Evolutionary conservation across 2,113 vertebrate genomes (phyloP).

Genomic region (Dolichallabes microphthalmus): DNA sequence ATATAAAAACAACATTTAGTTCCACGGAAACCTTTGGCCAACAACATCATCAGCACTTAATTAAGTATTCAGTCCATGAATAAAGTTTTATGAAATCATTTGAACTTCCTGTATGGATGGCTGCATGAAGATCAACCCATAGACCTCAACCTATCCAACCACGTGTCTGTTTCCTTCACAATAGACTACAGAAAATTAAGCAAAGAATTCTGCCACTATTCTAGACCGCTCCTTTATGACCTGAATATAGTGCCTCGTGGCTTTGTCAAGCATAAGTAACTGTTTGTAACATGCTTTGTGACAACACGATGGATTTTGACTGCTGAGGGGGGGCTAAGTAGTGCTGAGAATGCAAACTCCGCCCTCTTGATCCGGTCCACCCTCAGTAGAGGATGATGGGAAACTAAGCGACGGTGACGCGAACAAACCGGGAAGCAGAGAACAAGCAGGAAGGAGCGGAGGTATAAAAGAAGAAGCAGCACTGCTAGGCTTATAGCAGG

Average conservation of each 20-base stretch:
- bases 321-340: not conserved
- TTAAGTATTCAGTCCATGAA: no score
- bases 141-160: no score
- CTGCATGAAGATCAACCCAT: no score
- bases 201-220: no score
- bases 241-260: not conserved
- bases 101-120: no score
- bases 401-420: slow-evolving; percentile 23
- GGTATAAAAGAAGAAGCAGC: not conserved
- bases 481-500: not conserved
- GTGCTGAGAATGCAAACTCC: slow-evolving; percentile 3
- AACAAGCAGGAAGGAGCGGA: not conserved
- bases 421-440: not conserved
- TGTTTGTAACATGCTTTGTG: not conserved
- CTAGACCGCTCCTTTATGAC: not conserved
- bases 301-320: not conserved
- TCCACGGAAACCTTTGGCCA: no score
- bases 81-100: no score
- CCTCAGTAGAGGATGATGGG: not conserved
- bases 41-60: no score
- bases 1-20: no score
- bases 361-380: not conserved
- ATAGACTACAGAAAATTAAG: no score
- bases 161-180: no score
- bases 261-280: not conserved